Evolutionary conservation across 2,113 vertebrate genomes (phyloP).

Genomic region (Brienomyrus longianalis): DNA sequence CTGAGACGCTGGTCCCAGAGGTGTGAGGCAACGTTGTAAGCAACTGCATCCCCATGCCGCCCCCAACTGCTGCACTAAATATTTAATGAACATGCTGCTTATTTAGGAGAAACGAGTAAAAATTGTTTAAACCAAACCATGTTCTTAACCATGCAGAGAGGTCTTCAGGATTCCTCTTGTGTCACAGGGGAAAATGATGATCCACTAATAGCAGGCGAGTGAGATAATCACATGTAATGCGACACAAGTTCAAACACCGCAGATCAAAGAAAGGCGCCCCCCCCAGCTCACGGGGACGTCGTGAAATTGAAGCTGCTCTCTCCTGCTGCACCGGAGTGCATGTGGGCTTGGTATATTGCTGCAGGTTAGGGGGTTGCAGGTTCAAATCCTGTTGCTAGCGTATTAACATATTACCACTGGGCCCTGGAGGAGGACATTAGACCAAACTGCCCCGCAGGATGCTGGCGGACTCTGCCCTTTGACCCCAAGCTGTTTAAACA

Average conservation of each 20-base stretch:
- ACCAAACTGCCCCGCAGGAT: background rate
- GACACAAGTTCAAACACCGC: background rate
- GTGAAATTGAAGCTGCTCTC: background rate
- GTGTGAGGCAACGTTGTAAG: background rate
- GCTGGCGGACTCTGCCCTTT: background rate
- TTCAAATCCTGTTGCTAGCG: background rate
- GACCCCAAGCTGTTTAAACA: background rate
- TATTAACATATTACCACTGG: background rate
- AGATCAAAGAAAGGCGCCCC: background rate
- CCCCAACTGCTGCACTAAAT: background rate
- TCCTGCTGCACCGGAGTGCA: background rate
- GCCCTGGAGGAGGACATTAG: background rate
- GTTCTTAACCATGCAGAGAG: background rate
- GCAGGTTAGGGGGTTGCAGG: background rate
- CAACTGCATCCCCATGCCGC: background rate
- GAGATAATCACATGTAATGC: background rate
- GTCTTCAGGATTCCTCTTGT: background rate
- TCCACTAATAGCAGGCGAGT: background rate
- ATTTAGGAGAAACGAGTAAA: background rate
- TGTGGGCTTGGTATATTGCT: background rate
- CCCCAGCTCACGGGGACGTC: background rate
- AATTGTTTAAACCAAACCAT: background rate
- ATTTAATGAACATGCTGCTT: background rate
- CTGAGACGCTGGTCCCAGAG: background rate
- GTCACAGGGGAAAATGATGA: background rate